A percentile compares a stretch with the other conserved stretches of the same genome.
Evolutionary conservation across 2,113 vertebrate species (phyloP).

Genomic region (Grallaria varia): DNA sequence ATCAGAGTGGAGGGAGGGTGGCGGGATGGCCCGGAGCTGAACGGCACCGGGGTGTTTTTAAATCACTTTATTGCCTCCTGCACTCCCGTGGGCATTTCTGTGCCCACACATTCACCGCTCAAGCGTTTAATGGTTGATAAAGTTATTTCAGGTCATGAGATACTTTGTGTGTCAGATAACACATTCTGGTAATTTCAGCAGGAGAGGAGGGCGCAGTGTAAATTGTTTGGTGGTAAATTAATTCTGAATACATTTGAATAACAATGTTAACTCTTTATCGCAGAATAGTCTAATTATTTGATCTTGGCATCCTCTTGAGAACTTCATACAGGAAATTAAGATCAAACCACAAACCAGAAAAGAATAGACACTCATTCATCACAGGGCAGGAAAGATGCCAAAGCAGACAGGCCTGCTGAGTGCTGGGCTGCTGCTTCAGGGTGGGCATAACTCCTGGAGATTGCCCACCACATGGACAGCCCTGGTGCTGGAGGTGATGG

Average conservation of each 20-base stretch:
- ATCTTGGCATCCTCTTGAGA: constrained; percentile 46
- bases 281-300: constrained; percentile 50
- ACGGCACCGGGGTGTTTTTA: not conserved
- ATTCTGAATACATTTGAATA: constrained; percentile 57
- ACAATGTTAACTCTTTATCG: constrained; percentile 54
- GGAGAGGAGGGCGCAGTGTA: not conserved
- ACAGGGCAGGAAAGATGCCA: not conserved
- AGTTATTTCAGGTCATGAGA: constrained; percentile 23
- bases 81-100: not conserved
- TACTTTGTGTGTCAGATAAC: not conserved
- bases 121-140: not conserved
- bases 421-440: not conserved
- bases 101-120: not conserved
- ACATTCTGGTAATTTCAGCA: not conserved
- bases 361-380: not conserved
- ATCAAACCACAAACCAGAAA: constrained; percentile 1
- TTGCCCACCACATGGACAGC: not conserved
- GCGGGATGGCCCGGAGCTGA: not conserved
- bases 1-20: not conserved
- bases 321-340: constrained; percentile 18
- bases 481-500: not conserved
- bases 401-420: not conserved
- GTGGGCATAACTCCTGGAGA: not conserved
- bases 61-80: not conserved
- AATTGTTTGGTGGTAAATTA: constrained; percentile 47